Evolutionary conservation across 2,888 invertebrate genomes (phyloP).

Genomic region (Frankliniella intonsa): DNA sequence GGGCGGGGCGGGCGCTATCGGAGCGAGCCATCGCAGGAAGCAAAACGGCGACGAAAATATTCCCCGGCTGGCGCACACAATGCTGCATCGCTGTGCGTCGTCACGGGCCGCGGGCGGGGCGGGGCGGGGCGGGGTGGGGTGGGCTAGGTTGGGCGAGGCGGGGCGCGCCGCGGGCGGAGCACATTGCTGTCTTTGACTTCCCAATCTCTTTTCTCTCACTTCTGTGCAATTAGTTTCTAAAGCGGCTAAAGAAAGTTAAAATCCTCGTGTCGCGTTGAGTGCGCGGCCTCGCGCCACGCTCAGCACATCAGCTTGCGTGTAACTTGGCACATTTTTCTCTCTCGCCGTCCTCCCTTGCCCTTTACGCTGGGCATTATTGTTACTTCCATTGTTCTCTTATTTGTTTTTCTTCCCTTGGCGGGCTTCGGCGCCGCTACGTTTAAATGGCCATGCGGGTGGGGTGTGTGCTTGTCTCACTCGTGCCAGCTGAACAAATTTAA

Average conservation of each 20-base stretch:
- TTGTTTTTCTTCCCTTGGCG: neutral
- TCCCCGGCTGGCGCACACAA: neutral
- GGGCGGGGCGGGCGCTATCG: neutral
- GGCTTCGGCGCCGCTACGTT: neutral
- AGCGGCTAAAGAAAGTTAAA: no score
- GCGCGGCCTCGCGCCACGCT: no score
- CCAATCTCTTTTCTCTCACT: neutral
- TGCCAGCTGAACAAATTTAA: no score
- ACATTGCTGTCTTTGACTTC: neutral
- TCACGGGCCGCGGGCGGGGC: neutral
- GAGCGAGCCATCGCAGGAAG: neutral
- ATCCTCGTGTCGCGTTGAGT: no score
- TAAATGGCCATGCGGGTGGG: no score
- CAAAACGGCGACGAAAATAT: neutral
- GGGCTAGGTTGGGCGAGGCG: neutral
- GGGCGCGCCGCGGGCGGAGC: no score
- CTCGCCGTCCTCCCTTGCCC: neutral
- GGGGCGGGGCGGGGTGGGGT: neutral
- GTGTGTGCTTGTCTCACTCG: no score
- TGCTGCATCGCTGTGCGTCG: no score
- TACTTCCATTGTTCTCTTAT: neutral
- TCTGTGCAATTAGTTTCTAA: no score
- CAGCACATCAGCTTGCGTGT: neutral
- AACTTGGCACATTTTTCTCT: neutral
- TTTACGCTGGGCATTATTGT: neutral